Conservation (phyloP, 1,140 invertebrate species). For the Anadara kagoshimensis region DNA sequence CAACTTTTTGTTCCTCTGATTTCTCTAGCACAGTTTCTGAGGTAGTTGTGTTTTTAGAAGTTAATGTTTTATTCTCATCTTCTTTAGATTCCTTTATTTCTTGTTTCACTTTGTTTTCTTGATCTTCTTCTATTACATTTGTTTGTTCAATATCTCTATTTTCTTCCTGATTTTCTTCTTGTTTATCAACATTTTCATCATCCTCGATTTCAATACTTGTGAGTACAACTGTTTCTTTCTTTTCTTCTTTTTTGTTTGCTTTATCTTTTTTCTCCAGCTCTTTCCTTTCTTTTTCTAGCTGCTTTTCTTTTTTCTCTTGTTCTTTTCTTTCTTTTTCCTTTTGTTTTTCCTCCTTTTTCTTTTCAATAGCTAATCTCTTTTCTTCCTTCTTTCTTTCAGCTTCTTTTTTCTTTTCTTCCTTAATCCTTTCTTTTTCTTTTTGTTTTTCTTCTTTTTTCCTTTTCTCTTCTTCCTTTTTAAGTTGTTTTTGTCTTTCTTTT, state of each 20-base stretch:
- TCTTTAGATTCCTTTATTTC: too few species aligned
- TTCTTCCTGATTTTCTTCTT: constrained; percentile 16
- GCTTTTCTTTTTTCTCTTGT: background rate
- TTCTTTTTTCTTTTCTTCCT: constrained; percentile 23
- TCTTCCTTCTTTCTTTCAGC: constrained; percentile 25
- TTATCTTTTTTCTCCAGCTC: constrained; percentile 1
- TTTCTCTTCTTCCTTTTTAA: constrained; percentile 17
- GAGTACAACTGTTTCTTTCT: constrained; percentile 10
- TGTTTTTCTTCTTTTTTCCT: constrained; percentile 22
- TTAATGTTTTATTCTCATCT: too few species aligned
- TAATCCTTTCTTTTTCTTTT: constrained; percentile 9
- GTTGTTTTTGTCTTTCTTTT: background rate
- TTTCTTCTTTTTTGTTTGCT: constrained; percentile 14
- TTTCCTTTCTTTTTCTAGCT: background rate
- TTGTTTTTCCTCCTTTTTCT: constrained; percentile 20
- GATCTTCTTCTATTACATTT: background rate
- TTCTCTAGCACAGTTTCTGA: too few species aligned
- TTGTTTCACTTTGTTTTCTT: too few species aligned
- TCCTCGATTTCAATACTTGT: background rate
- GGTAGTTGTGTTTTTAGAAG: too few species aligned
- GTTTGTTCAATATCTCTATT: constrained; percentile 7
- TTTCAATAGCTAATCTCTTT: constrained; percentile 15
- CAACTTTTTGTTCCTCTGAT: too few species aligned
- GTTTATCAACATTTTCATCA: constrained; percentile 7
- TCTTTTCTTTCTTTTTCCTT: constrained; percentile 7